Evolutionary conservation across 2,888 invertebrate genomes (phyloP), one percentile per base, ranked within the genome.

Genomic region (Xestia ashworthii): DNA sequence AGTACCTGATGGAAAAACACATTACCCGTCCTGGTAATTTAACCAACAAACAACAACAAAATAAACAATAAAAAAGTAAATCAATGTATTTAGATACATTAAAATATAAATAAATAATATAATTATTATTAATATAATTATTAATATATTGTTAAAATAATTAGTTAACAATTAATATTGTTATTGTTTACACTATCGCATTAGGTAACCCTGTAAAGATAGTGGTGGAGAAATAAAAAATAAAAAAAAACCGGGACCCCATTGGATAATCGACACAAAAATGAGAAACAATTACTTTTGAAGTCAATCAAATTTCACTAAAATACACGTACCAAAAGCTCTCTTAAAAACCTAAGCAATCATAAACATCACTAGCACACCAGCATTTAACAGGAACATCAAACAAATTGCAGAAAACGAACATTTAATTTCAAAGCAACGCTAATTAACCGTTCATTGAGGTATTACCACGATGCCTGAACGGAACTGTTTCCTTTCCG

Each of bases 401-500:
- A 71, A 80, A 71, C n/a, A 60, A 80, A 80, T 72, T 69, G 53
- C 65, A 73, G 41, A 32, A 84, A 84, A 71, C 67, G 50, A 69
- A 53, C 65, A 72, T 84, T 81, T 68, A 22, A 78, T 81, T 81
- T 75, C n/a, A 71, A 69, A 67, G 84, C 76, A 67, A 67, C 69
- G 44, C 41, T 78, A 84, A 84, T 79, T 75, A 71, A 50, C 50
- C 67, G 70, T 46, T 65, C 55, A 80, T 75, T 84, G 67, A 79
- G 72, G 64, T 74, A 87, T 74, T 71, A 79, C 46, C 64, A 75
- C 64, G 74, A 74, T 75, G 50, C 87, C 74, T 79, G 68, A 84
- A 86, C 62, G 22, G 48, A 67, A 80, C 77, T 72, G 87, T 87
- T 76, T 81, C 71, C 48, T 76, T 80, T 81, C 68, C 81, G 19